phyloP scores from a whole-genome alignment of 2,888 invertebrate species.

The Craniophora ligustri region DNA sequence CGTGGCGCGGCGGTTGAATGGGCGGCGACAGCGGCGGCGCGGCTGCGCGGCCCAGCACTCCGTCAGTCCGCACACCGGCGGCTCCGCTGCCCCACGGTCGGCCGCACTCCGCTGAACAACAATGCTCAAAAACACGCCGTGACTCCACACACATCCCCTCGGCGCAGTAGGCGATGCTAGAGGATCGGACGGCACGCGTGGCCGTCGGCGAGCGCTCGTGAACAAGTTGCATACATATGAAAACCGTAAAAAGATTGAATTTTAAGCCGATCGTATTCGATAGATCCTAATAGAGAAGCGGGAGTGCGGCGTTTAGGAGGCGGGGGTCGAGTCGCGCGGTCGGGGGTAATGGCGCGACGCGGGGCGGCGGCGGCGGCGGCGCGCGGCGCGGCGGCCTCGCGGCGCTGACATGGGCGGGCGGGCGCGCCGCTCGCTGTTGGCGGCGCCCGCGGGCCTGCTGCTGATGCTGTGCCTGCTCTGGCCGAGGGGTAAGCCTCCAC shows the following conservation, averaged over 20 bases:
- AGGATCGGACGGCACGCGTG: conserved; percentile 81
- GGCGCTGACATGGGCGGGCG: conserved; percentile 87
- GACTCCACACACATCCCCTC: conserved; percentile 78
- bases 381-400: conserved; percentile 81
- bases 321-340: conserved; percentile 64
- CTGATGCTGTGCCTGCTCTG: conserved; percentile 87
- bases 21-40: conserved; percentile 68
- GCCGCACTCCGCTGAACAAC: conserved; percentile 87
- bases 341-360: conserved; percentile 77
- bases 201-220: conserved; percentile 84
- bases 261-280: conserved; percentile 79
- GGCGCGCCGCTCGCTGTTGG: conserved; percentile 87
- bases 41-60: conserved; percentile 77
- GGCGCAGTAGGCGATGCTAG: conserved; percentile 81
- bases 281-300: conserved; percentile 78
- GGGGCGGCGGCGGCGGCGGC: conserved; percentile 79
- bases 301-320: conserved; percentile 76
- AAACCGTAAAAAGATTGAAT: conserved; percentile 79
- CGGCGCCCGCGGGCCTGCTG: conserved; percentile 88
- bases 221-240: conserved; percentile 79
- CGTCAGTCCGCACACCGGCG: conserved; percentile 88
- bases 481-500: conserved; percentile 78
- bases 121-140: conserved; percentile 86
- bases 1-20: conserved; percentile 63
- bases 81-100: conserved; percentile 88